Percentiles rank a stretch among this genome's conserved stretches.
Evolutionary conservation across 2,797 vertebrate species (phyloP).

Genomic region (Hapalemur alaotrensis): DNA sequence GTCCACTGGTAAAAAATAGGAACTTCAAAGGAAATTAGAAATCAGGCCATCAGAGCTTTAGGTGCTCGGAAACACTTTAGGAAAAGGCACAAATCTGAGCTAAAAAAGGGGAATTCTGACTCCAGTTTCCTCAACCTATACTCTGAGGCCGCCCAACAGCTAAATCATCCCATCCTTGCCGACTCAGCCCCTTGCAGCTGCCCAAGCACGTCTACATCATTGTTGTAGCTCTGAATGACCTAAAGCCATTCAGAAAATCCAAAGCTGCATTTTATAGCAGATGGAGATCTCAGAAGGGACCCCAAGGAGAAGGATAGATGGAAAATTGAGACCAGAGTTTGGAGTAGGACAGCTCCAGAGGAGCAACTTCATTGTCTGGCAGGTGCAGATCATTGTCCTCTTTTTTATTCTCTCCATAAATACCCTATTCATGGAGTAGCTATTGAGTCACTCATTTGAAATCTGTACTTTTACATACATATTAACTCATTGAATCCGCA

Average conservation of each 20-base stretch:
- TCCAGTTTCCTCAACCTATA: neutral
- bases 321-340: neutral
- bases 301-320: neutral
- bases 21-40: neutral
- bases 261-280: neutral
- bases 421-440: neutral
- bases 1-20: neutral
- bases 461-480: neutral
- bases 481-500: neutral
- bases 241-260: neutral
- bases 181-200: neutral
- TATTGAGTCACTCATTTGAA: neutral
- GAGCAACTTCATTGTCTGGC: neutral
- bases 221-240: neutral
- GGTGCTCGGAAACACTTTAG: neutral
- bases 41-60: neutral
- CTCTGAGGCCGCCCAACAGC: neutral
- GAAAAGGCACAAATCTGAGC: neutral
- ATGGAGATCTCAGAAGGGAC: neutral
- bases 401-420: neutral
- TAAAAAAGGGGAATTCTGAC: neutral
- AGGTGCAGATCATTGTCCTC: neutral
- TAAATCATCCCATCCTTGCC: neutral
- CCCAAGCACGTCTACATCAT: neutral
- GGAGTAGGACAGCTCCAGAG: neutral